A percentile compares a stretch with the other conserved stretches of the same genome.
Evolutionary conservation across 2,888 invertebrate species (phyloP).

Genomic region (Drosophila testacea): DNA sequence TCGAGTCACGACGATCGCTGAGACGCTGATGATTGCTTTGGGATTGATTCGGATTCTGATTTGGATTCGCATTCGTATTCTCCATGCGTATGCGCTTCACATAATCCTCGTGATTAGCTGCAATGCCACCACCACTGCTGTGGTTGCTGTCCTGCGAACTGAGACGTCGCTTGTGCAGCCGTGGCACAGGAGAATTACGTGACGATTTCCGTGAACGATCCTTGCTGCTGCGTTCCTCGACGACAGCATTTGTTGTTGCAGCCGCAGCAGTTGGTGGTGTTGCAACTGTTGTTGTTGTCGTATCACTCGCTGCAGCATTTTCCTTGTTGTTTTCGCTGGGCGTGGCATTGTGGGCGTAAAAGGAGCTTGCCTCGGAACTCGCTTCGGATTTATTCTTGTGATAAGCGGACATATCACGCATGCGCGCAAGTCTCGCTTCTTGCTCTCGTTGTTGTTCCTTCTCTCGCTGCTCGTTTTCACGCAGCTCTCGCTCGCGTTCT

Average conservation of each 20-base stretch:
- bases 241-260: constrained; percentile 7
- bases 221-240: constrained; percentile 47
- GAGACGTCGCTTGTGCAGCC: constrained; percentile 88
- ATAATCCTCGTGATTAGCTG: constrained; percentile 78
- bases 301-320: constrained; percentile 58
- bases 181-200: constrained; percentile 81
- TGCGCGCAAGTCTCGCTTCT: constrained; percentile 64
- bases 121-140: constrained; percentile 44
- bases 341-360: constrained; percentile 56
- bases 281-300: constrained; percentile 11
- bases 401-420: constrained; percentile 73
- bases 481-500: constrained; percentile 72
- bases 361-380: constrained; percentile 64
- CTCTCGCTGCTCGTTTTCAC: constrained; percentile 67
- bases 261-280: neutral
- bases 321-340: constrained; percentile 76
- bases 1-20: constrained; percentile 74
- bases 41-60: constrained; percentile 35
- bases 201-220: constrained; percentile 81
- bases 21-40: constrained; percentile 56
- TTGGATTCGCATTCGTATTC: constrained; percentile 25
- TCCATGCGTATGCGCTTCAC: constrained; percentile 83
- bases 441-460: constrained; percentile 75
- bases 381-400: constrained; percentile 69
- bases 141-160: constrained; percentile 90